Conservation (phyloP, 2,113 vertebrate genomes). For the Arothron firmamentum region DNA sequence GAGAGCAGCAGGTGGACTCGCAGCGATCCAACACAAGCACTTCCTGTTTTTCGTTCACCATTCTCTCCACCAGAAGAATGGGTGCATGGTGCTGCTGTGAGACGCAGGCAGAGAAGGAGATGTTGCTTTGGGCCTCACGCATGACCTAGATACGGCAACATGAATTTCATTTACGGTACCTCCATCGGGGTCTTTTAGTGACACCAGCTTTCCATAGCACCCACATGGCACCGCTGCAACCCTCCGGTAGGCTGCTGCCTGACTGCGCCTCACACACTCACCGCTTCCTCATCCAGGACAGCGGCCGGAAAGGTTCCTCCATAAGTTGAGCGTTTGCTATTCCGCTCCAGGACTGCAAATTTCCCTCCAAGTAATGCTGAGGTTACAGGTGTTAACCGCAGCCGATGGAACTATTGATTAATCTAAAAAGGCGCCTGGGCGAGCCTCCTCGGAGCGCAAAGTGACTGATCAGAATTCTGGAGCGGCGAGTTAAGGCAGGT, state of each 20-base stretch:
- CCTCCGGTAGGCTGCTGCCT: constrained; percentile 42
- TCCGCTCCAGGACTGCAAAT: constrained; percentile 66
- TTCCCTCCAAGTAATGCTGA: constrained; percentile 66
- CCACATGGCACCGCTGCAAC: constrained; percentile 52
- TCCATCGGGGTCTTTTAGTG: constrained; percentile 59
- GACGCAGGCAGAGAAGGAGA: constrained; percentile 49
- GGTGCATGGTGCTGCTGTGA: constrained; percentile 34
- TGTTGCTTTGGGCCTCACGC: constrained; percentile 70
- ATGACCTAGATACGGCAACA: constrained; percentile 71
- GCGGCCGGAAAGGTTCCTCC: constrained; percentile 49
- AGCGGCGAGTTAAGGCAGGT: constrained; percentile 46
- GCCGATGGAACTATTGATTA: constrained; percentile 74
- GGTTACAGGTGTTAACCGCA: constrained; percentile 72
- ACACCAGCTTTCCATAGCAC: constrained; percentile 51
- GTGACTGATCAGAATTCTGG: constrained; percentile 76
- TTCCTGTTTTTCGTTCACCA: constrained; percentile 23
- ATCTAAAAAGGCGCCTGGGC: constrained; percentile 63
- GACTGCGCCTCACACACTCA: constrained; percentile 17
- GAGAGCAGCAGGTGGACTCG: neutral
- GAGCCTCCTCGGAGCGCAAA: constrained; percentile 65
- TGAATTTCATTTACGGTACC: constrained; percentile 63
- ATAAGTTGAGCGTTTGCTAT: constrained; percentile 61
- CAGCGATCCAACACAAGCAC: constrained; percentile 15
- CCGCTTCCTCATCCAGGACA: constrained; percentile 39
- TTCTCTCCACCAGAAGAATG: constrained; percentile 39